These are phyloP conservation scores for Phataginus tricuspis DNA, from an alignment of 2,797 vertebrate genomes.

Conservation along the genomic window DNA sequence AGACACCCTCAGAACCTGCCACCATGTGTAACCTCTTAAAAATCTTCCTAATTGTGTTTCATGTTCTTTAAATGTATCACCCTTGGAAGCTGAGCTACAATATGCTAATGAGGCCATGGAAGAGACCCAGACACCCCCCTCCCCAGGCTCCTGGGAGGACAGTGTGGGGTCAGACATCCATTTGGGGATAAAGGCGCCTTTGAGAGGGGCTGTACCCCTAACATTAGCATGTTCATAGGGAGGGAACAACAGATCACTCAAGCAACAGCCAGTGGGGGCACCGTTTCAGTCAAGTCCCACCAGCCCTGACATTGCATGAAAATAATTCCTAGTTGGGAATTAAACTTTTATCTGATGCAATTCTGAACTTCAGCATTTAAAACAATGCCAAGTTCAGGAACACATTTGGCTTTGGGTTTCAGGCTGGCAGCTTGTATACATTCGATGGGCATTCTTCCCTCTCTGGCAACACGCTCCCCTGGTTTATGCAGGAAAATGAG, in stretches of 20 bases:
- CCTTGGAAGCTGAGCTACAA: constrained; percentile 48
- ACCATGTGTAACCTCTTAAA: constrained; percentile 67
- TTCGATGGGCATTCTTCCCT: constrained; percentile 47
- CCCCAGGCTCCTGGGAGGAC: constrained; percentile 50
- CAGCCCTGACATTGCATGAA: constrained; percentile 41
- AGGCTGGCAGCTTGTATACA: constrained; percentile 34
- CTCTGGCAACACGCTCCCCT: constrained; percentile 47
- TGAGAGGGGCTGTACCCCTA: constrained; percentile 37
- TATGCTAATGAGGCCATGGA: constrained; percentile 65
- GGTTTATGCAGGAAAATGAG: constrained; percentile 61
- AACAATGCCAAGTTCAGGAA: constrained; percentile 63
- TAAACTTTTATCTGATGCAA: constrained; percentile 70
- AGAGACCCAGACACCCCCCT: not conserved
- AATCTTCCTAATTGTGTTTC: constrained; percentile 55
- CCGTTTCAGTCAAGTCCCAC: constrained; percentile 59
- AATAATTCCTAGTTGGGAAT: constrained; percentile 72
- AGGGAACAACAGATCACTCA: constrained; percentile 74
- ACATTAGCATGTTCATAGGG: constrained; percentile 73
- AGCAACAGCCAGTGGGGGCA: constrained; percentile 61
- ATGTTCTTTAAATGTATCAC: constrained; percentile 68
- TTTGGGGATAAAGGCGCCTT: constrained; percentile 56
- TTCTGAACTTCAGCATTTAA: constrained; percentile 72
- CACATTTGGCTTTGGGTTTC: constrained; percentile 49
- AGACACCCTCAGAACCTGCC: constrained; percentile 52
- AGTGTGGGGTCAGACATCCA: constrained; percentile 64